These are phyloP conservation scores for Abramis brama DNA, from an alignment of 2,113 vertebrate genomes.

Conservation along the genomic window DNA sequence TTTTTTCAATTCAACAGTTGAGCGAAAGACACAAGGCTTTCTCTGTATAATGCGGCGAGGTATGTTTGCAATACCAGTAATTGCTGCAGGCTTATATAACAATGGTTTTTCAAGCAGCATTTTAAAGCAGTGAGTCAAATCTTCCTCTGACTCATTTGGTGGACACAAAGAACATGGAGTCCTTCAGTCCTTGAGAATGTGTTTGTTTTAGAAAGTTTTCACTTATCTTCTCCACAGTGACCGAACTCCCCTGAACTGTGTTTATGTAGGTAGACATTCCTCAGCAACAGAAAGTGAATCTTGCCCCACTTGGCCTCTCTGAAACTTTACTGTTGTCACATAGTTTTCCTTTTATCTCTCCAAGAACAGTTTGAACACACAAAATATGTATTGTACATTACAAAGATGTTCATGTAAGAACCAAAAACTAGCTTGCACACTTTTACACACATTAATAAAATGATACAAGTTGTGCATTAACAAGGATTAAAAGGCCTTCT, in stretches of 20 bases:
- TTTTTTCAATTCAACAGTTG: neutral
- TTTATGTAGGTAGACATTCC: conserved; percentile 50
- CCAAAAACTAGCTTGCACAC: neutral
- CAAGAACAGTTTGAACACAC: neutral
- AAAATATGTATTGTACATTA: neutral
- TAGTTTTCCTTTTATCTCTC: neutral
- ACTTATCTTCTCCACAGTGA: neutral
- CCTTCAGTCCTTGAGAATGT: neutral
- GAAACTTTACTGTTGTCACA: neutral
- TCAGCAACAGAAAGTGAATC: conserved; percentile 33
- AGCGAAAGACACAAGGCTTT: neutral
- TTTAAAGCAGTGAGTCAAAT: conserved; percentile 30
- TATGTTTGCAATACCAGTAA: neutral
- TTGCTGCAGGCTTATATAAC: conserved; percentile 4
- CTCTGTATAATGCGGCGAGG: neutral
- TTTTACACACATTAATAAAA: neutral
- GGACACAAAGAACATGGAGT: conserved; percentile 8
- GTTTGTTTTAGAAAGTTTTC: neutral
- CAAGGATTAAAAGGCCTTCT: neutral
- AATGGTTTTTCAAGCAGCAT: neutral
- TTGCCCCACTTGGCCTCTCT: neutral
- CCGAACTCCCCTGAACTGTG: neutral
- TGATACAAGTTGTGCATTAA: neutral
- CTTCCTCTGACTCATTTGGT: conserved; percentile 17
- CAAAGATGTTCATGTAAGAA: neutral